Conservation (phyloP, 2,888 invertebrate genomes). For the Aporophyla nigra region DNA sequence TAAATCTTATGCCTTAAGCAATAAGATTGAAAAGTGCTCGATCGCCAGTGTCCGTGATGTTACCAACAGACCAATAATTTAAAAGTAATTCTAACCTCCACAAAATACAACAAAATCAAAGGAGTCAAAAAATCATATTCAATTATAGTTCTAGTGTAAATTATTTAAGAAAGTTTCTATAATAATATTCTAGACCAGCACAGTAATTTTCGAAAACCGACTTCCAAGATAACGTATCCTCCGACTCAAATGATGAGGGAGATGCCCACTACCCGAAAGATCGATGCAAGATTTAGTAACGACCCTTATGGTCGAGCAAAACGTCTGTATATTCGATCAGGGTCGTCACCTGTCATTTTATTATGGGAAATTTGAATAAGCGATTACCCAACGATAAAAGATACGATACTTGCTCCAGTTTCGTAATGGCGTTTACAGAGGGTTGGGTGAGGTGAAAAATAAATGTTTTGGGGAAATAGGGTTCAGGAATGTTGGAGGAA, state of each 20-base stretch:
- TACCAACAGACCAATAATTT: background rate
- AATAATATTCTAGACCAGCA: conserved; percentile 33
- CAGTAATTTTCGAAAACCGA: conserved; percentile 32
- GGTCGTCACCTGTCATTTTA: conserved; percentile 73
- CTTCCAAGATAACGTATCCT: conserved; percentile 33
- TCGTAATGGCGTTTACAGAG: conserved; percentile 58
- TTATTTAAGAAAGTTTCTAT: no score
- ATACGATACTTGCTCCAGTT: conserved; percentile 56
- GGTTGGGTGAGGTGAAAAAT: conserved; percentile 43
- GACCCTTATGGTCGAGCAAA: conserved; percentile 65
- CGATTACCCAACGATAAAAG: conserved; percentile 69
- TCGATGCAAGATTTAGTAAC: conserved; percentile 74
- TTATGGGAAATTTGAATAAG: conserved; percentile 70
- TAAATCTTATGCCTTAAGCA: no score
- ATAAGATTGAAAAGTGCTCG: no score
- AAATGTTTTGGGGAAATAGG: conserved; percentile 34
- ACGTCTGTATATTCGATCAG: conserved; percentile 70
- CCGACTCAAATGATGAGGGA: conserved; percentile 70
- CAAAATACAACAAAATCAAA: background rate
- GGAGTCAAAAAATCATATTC: background rate
- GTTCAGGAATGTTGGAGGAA: conserved; percentile 18
- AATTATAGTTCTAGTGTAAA: no score
- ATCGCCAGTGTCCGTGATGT: no score
- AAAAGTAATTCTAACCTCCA: background rate
- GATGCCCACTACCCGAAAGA: conserved; percentile 53